Evolutionary conservation across 2,888 invertebrate species (phyloP).

Genomic region (Acanthosepion pharaonis): DNA sequence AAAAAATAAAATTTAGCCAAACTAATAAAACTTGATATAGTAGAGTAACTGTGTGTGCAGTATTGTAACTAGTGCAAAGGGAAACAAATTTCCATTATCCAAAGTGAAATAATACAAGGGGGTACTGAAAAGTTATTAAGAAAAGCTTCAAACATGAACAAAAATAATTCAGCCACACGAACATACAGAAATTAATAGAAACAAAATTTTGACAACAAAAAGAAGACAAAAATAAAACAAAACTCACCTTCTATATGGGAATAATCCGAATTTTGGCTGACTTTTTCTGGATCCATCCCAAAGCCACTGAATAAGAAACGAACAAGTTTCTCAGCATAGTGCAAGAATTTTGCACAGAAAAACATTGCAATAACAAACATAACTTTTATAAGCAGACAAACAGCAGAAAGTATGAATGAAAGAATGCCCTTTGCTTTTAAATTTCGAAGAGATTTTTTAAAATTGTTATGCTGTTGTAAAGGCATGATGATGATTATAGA

Average conservation of each 20-base stretch:
- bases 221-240: background rate
- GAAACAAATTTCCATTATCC: background rate
- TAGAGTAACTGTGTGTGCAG: background rate
- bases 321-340: slow-evolving; percentile 51
- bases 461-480: background rate
- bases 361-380: slow-evolving; percentile 44
- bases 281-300: slow-evolving; percentile 66
- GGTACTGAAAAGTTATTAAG: too few species aligned
- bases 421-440: slow-evolving; percentile 34
- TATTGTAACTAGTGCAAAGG: background rate
- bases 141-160: too few species aligned
- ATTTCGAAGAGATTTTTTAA: slow-evolving; percentile 20
- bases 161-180: too few species aligned
- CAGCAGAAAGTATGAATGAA: slow-evolving; percentile 39
- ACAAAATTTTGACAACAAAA: background rate
- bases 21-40: background rate
- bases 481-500: background rate
- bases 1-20: background rate
- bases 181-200: background rate
- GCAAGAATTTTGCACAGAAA: slow-evolving; percentile 38
- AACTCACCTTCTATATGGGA: slow-evolving; percentile 70
- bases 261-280: slow-evolving; percentile 68
- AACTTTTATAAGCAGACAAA: slow-evolving; percentile 42
- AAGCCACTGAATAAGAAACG: slow-evolving; percentile 65
- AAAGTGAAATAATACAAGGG: background rate